Evolutionary conservation across 2,113 vertebrate genomes (phyloP).

Genomic region (Opisthocomus hoazin): DNA sequence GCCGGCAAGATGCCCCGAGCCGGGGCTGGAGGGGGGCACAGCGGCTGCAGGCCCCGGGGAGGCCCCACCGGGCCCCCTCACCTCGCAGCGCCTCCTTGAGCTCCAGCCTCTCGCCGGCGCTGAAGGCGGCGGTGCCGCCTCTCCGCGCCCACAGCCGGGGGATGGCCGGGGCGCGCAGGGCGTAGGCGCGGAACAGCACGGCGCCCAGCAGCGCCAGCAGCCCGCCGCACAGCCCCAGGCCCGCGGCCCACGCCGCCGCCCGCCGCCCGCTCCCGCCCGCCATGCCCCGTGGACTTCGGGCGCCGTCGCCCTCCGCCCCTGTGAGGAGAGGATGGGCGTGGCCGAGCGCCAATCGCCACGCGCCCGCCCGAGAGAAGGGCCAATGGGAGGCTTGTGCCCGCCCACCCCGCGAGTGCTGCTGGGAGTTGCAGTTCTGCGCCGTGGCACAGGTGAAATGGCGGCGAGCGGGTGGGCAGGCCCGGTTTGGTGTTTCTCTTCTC

Average conservation of each 20-base stretch:
- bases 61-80: conserved; percentile 20
- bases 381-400: not conserved
- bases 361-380: fast-evolving
- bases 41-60: not conserved
- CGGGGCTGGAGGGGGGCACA: too few species aligned
- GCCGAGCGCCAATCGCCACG: not conserved
- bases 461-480: fast-evolving
- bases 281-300: fast-evolving
- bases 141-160: not conserved
- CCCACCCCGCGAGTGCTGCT: not conserved
- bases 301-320: not conserved
- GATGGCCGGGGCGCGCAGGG: not conserved
- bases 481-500: fast-evolving
- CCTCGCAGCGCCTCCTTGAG: conserved; percentile 69
- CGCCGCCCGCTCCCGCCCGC: not conserved
- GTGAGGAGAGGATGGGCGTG: not conserved
- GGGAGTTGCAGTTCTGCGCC: not conserved
- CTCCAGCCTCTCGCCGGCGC: conserved; percentile 14
- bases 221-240: not conserved
- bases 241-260: fast-evolving
- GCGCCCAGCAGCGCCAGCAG: not conserved
- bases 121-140: not conserved
- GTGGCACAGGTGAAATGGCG: fast-evolving
- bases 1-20: not conserved
- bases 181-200: conserved; percentile 20